These are phyloP conservation scores for Colostygia pectinataria DNA, from an alignment of 2,888 invertebrate species.

Conservation along the genomic window DNA sequence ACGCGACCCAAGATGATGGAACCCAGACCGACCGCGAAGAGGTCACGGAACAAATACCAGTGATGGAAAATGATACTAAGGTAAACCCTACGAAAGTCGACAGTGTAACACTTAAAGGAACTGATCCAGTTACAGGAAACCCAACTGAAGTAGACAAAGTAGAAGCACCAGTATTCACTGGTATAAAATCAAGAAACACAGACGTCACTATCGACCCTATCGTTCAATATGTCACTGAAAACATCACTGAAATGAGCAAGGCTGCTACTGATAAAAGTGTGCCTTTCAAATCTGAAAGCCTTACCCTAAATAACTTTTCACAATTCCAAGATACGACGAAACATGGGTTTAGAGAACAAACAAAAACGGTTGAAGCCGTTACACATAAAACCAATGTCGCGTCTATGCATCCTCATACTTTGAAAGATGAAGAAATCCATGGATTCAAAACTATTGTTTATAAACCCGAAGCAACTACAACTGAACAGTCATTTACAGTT, in stretches of 20 bases:
- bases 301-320: no score
- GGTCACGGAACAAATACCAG: background rate
- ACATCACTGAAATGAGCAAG: background rate
- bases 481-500: no score
- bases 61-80: conserved; percentile 15
- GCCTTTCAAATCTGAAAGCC: no score
- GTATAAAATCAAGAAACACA: conserved; percentile 8
- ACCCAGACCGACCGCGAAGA: conserved; percentile 1
- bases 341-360: no score
- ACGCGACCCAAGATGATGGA: conserved; percentile 32
- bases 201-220: conserved; percentile 1
- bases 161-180: background rate
- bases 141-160: conserved; percentile 3
- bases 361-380: no score
- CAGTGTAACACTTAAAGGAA: background rate
- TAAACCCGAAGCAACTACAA: no score
- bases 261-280: no score
- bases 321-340: no score
- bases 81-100: conserved; percentile 7
- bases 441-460: no score
- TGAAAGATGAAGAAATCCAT: background rate
- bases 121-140: background rate
- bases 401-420: background rate
- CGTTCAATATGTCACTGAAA: conserved; percentile 8
- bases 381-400: no score